These are phyloP conservation scores for Melanotaenia maccullochi DNA, from an alignment of 2,797 vertebrate genomes.

Conservation along the genomic window DNA sequence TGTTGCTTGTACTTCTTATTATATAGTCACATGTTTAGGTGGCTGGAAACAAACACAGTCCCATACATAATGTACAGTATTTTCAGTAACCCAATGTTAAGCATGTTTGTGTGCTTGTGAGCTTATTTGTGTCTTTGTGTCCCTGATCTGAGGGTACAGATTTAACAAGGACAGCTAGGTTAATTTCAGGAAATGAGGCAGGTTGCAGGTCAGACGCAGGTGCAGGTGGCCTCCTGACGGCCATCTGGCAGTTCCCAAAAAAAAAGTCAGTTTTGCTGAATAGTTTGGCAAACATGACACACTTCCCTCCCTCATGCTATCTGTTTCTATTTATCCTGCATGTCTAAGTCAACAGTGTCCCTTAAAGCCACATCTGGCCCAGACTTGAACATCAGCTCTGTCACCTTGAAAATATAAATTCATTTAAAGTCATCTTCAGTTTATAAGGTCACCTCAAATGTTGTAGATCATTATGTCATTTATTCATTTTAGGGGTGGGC, in stretches of 20 bases:
- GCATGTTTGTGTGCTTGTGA: slow-evolving; percentile 12
- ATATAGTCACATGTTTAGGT: background rate
- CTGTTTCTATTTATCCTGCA: slow-evolving; percentile 13
- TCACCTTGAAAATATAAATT: slow-evolving; percentile 34
- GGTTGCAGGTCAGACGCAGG: slow-evolving; percentile 59
- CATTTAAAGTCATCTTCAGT: background rate
- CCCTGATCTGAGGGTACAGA: slow-evolving; percentile 40
- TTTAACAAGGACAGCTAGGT: slow-evolving; percentile 67
- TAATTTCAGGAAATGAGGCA: slow-evolving; percentile 45
- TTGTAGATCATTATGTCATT: background rate
- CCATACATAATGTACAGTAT: background rate
- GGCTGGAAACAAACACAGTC: background rate
- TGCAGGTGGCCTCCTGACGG: slow-evolving; percentile 72
- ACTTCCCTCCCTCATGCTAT: slow-evolving; percentile 37
- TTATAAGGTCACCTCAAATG: background rate
- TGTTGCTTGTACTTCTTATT: background rate
- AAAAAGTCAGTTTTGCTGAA: slow-evolving; percentile 66
- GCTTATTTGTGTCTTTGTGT: slow-evolving; percentile 25
- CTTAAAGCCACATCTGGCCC: slow-evolving; percentile 60
- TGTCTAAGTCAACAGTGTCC: slow-evolving; percentile 38
- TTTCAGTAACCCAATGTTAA: background rate
- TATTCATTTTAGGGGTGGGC: background rate
- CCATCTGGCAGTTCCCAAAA: slow-evolving; percentile 66
- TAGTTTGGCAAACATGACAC: slow-evolving; percentile 57
- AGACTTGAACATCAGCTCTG: slow-evolving; percentile 30